Base-by-base conservation (phyloP, 2,797 vertebrate species). In the Gallirallus australis region DNA sequence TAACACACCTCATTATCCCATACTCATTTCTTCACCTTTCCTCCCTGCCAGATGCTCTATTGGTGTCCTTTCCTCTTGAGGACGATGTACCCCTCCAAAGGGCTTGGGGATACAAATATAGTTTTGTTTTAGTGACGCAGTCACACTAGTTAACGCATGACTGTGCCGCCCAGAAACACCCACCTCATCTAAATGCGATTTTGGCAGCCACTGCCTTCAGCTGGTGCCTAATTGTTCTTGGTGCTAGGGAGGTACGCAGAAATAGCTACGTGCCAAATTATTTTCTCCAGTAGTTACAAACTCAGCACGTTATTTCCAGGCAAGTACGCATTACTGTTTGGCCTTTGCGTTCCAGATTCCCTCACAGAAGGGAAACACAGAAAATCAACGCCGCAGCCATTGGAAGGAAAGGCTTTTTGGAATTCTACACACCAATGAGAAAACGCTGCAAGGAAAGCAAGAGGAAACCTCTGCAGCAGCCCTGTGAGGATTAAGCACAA, bases 161-260 rank as follows among this genome's bases (percentile, higher is more conserved):
- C 86, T 95, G 92, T 91, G 93, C 77, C 96, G 94, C 91, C 95
- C 91, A 94, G 80, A 52, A 93, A 94, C 93, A 89, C 94, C 93
- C 93, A 92, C 93, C 66, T 84, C 88, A 94, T 94, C 94, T 92
- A 96, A 97, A 94, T 76, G 91, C 0, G 50, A 75, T 94, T 96
- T 97, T 94, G 93, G 93, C 91, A 96, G 93, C 50, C 93, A 18
- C 84, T 69, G 61, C 20, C 83, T 92, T 96, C 91, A 95, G 90
- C 93, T 96, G 94, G 59, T 73, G 83, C 45, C 64, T 76, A 78
- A 96, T 94, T 93, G 92, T 95, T 96, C 90, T 60, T 45, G 15
- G 45, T 64, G 59, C 85, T 66, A 72, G 82, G 90, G 90, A 90
- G 89, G 81, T 73, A 42, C 81, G 68, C 0, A 0, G 83, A 93